A percentile compares a stretch with the other conserved stretches of the same genome.
These are phyloP conservation scores for Glaucidium brasilianum DNA, from an alignment of 2,113 vertebrate genomes.

Conservation along the genomic window DNA sequence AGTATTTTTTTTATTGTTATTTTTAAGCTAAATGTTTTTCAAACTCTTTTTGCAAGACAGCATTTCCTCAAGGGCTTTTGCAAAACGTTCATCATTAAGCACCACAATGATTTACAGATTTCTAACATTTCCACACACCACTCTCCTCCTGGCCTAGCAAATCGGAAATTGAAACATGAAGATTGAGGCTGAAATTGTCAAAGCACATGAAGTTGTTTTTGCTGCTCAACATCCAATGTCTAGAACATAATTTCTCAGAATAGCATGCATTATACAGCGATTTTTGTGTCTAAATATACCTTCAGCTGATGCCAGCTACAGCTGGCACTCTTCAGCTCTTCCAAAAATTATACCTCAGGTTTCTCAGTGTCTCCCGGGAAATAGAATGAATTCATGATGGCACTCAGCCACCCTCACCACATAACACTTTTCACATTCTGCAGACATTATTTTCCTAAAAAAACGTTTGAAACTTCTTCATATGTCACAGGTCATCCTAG, in stretches of 20 bases:
- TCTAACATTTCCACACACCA: neutral
- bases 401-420: neutral
- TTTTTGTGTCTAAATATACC: conserved; percentile 18
- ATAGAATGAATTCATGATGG: neutral
- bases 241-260: conserved; percentile 15
- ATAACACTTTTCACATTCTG: neutral
- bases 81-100: neutral
- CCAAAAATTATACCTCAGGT: neutral
- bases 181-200: neutral
- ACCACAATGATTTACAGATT: neutral
- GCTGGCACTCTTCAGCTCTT: neutral
- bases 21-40: neutral
- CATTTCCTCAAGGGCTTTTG: neutral
- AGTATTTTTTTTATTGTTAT: neutral
- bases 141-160: neutral
- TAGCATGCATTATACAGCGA: conserved; percentile 3
- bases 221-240: neutral
- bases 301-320: conserved; percentile 25
- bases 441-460: neutral
- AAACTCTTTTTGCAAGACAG: neutral
- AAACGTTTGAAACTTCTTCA: neutral
- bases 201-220: neutral
- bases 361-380: neutral
- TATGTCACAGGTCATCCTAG: neutral
- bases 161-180: neutral